Evolutionary conservation across 2,113 vertebrate genomes (phyloP).

Genomic region (Peromyscus polionotus): DNA sequence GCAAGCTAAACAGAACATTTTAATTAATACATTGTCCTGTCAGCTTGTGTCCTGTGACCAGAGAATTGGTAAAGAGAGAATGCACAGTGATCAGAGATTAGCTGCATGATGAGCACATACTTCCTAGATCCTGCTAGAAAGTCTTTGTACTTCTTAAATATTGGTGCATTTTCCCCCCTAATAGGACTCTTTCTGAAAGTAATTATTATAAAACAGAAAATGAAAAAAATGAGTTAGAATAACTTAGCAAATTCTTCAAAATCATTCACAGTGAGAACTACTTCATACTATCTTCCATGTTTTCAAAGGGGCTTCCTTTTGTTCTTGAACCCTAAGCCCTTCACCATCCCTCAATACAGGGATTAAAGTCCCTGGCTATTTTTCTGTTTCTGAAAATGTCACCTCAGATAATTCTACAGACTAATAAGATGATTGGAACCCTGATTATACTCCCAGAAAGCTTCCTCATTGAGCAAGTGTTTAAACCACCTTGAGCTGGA

Average conservation of each 20-base stretch:
- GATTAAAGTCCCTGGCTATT: neutral
- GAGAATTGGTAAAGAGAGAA: neutral
- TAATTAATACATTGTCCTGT: neutral
- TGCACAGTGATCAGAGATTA: neutral
- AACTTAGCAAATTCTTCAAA: conserved; percentile 15
- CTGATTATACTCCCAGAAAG: neutral
- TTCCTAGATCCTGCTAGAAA: neutral
- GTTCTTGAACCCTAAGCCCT: neutral
- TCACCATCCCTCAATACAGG: neutral
- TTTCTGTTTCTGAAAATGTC: conserved; percentile 23
- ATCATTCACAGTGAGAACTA: neutral
- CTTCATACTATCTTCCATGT: neutral
- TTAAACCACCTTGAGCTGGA: conserved; percentile 45
- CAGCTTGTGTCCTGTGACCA: neutral
- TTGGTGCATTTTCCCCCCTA: neutral
- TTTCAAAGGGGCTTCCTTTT: conserved; percentile 12
- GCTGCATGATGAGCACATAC: neutral
- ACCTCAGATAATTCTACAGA: conserved; percentile 28
- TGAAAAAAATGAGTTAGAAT: neutral
- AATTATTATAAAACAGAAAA: conserved; percentile 34
- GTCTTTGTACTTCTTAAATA: conserved; percentile 19
- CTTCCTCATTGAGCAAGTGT: neutral
- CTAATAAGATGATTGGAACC: neutral
- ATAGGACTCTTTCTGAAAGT: conserved; percentile 5
- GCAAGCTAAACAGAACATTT: neutral